These are phyloP conservation scores for Pocota personata DNA, from an alignment of 2,888 invertebrate genomes.

Conservation along the genomic window DNA sequence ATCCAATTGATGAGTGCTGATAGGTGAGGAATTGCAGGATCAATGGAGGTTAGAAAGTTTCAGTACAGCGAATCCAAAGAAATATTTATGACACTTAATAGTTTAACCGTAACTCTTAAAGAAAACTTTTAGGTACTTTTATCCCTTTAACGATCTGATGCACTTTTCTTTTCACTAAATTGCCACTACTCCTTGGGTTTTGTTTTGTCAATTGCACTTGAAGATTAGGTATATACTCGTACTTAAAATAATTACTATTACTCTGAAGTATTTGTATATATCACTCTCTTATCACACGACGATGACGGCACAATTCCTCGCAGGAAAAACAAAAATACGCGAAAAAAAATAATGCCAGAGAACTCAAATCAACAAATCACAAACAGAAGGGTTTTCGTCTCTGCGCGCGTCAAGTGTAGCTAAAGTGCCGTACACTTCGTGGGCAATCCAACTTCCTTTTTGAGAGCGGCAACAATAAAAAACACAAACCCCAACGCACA, in stretches of 20 bases:
- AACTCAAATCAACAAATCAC: slow-evolving; percentile 30
- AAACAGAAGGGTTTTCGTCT: slow-evolving; percentile 46
- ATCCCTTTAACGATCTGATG: slow-evolving; percentile 23
- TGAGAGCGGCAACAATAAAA: slow-evolving; percentile 2
- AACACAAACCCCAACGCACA: slow-evolving; percentile 65
- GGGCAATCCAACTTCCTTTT: slow-evolving; percentile 54
- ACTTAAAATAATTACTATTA: background rate
- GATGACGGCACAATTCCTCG: background rate
- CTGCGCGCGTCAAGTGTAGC: slow-evolving; percentile 51
- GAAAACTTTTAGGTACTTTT: background rate
- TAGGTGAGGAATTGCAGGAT: background rate
- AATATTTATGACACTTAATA: background rate
- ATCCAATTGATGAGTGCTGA: slow-evolving; percentile 52
- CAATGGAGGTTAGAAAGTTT: background rate
- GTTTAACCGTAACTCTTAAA: background rate
- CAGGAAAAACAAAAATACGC: background rate
- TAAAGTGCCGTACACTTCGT: slow-evolving; percentile 51
- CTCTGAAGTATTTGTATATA: slow-evolving; percentile 27
- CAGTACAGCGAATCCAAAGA: background rate
- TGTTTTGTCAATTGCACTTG: slow-evolving; percentile 53
- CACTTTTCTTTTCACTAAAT: slow-evolving; percentile 22
- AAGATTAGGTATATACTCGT: background rate
- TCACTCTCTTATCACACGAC: slow-evolving; percentile 34
- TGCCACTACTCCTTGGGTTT: slow-evolving; percentile 29
- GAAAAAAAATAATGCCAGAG: slow-evolving; percentile 12